Evolutionary conservation across 2,888 invertebrate genomes (phyloP).

Genomic region (Pecten maximus): DNA sequence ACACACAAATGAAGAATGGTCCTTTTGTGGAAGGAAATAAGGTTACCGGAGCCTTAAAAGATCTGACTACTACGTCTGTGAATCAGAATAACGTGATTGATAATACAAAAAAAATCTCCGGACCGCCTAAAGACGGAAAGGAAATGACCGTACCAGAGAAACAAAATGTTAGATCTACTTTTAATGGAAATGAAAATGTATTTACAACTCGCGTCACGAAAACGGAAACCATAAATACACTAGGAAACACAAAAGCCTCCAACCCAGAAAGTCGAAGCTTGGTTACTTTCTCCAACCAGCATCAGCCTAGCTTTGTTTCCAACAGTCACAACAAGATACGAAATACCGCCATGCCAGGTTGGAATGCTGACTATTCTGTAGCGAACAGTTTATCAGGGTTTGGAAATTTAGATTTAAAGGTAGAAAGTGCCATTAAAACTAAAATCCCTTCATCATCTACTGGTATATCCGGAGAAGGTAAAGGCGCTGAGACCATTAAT

Average conservation of each 20-base stretch:
- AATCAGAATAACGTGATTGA: not conserved
- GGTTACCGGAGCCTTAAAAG: not conserved
- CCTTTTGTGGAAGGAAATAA: not conserved
- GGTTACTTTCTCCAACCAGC: not conserved
- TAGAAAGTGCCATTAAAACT: not conserved
- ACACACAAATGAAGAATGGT: not conserved
- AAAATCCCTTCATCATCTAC: not conserved
- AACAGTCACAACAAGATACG: not conserved
- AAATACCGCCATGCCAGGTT: not conserved
- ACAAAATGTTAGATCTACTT: not conserved
- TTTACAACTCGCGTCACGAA: not conserved
- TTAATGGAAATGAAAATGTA: not conserved
- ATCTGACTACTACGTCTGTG: not conserved
- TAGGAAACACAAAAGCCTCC: not conserved
- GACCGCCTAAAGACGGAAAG: not conserved
- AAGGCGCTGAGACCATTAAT: not conserved
- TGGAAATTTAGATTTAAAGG: not conserved
- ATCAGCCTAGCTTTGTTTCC: not conserved
- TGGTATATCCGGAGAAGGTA: not conserved
- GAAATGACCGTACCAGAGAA: not conserved
- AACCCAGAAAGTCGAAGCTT: not conserved
- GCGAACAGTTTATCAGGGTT: not conserved
- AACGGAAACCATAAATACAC: not conserved
- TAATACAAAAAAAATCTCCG: not conserved
- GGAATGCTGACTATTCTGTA: conserved; percentile 1